A percentile compares a stretch with the other conserved stretches of the same genome.
These are phyloP conservation scores for Parotocinclus haroldoi DNA, from an alignment of 2,797 vertebrate genomes.

Conservation along the genomic window DNA sequence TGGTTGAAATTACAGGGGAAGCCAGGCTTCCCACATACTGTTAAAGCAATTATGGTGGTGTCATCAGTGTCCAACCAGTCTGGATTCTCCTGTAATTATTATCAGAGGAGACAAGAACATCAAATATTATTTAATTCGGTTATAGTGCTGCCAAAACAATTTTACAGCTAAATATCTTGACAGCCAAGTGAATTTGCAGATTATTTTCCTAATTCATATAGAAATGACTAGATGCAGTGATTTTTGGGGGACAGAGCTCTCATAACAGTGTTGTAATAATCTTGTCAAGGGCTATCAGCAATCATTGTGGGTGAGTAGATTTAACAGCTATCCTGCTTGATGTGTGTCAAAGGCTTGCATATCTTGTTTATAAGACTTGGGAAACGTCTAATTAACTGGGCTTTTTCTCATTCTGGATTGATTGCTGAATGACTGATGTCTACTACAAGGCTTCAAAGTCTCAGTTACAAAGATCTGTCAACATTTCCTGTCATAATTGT, in stretches of 20 bases:
- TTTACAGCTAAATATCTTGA: conserved; percentile 27
- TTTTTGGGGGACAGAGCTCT: conserved; percentile 39
- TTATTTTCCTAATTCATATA: conserved; percentile 28
- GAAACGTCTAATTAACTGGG: conserved; percentile 38
- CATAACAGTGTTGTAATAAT: conserved; percentile 37
- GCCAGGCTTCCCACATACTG: too few species aligned
- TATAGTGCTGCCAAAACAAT: conserved; percentile 44
- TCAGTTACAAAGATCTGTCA: conserved; percentile 37
- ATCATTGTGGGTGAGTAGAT: conserved; percentile 34
- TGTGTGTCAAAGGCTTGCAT: conserved; percentile 23
- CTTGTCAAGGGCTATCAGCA: conserved; percentile 34
- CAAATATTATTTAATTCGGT: conserved; percentile 39
- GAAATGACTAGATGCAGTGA: conserved; percentile 31
- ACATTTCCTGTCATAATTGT: conserved; percentile 18
- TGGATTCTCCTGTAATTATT: neutral
- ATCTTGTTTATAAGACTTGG: conserved; percentile 33
- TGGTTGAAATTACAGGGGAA: too few species aligned
- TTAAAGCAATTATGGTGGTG: too few species aligned
- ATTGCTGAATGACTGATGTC: conserved; percentile 38
- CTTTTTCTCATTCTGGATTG: conserved; percentile 17
- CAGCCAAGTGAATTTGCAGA: conserved; percentile 29
- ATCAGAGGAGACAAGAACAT: conserved; percentile 37
- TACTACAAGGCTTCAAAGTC: conserved; percentile 19
- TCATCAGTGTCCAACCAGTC: conserved; percentile 16
- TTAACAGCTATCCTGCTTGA: conserved; percentile 31